Percentiles rank a stretch among this genome's conserved stretches.
Evolutionary conservation across 2,797 vertebrate species (phyloP).

Genomic region (Poecilia wingei): DNA sequence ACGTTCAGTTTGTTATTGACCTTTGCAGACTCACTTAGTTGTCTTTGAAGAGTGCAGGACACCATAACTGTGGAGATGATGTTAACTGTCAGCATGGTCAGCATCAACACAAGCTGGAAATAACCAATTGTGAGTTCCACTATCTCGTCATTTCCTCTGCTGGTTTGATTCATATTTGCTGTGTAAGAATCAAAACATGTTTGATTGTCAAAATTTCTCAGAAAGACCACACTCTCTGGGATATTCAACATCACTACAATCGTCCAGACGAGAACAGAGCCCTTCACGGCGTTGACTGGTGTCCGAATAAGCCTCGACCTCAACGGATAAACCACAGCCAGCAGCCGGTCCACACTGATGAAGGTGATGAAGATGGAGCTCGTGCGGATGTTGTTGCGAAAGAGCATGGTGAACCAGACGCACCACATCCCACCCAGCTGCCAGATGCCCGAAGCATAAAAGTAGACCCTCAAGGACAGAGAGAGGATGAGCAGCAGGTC

Average conservation of each 20-base stretch:
- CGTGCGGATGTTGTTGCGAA: conserved; percentile 71
- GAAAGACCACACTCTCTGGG: not conserved
- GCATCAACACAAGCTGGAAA: conserved; percentile 34
- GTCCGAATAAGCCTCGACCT: conserved; percentile 61
- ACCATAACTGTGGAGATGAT: conserved; percentile 61
- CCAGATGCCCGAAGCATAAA: conserved; percentile 53
- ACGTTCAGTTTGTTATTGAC: conserved; percentile 67
- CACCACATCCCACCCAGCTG: conserved; percentile 26
- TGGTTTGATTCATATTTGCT: no score
- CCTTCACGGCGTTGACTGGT: conserved; percentile 42
- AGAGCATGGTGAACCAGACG: conserved; percentile 50
- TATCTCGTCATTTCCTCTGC: not conserved
- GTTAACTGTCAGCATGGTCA: conserved; percentile 56
- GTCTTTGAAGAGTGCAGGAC: conserved; percentile 43
- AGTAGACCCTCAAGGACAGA: conserved; percentile 63
- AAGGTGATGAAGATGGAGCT: conserved; percentile 77
- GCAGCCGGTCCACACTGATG: conserved; percentile 73
- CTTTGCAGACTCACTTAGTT: conserved; percentile 30
- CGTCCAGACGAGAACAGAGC: conserved; percentile 43
- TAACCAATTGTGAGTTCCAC: not conserved
- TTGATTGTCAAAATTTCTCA: rapidly evolving
- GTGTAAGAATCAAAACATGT: conserved; percentile 51
- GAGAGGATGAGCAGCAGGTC: conserved; percentile 69
- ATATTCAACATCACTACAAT: conserved; percentile 40
- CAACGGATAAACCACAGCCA: conserved; percentile 77